phyloP scores from a whole-genome alignment of 2,888 invertebrate genomes.

The Erebia epiphron region DNA sequence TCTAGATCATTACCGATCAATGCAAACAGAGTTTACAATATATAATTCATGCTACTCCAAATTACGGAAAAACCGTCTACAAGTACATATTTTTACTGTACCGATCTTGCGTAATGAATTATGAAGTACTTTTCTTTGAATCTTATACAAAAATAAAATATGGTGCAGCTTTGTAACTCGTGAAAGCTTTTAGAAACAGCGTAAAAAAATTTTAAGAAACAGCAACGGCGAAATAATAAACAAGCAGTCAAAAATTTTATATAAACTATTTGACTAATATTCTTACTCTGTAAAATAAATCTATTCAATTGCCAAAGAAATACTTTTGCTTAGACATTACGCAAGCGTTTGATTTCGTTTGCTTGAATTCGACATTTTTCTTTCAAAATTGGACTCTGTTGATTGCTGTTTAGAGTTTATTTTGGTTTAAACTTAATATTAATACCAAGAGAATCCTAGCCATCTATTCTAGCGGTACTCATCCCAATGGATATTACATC shows the following conservation, averaged over 20 bases:
- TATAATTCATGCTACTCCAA: too few species aligned
- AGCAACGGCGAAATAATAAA: neutral
- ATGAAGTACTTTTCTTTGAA: too few species aligned
- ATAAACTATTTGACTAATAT: slow-evolving; percentile 15
- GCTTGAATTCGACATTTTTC: neutral
- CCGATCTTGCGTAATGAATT: too few species aligned
- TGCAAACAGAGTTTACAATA: too few species aligned
- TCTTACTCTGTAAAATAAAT: slow-evolving; percentile 23
- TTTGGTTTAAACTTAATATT: slow-evolving; percentile 11
- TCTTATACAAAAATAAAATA: neutral
- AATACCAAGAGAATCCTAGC: slow-evolving; percentile 26
- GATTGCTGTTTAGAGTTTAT: neutral
- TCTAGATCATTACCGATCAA: too few species aligned
- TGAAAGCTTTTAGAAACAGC: neutral
- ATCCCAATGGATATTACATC: slow-evolving; percentile 39
- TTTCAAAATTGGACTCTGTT: slow-evolving; percentile 4
- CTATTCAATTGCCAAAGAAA: slow-evolving; percentile 24
- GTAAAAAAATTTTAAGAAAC: neutral
- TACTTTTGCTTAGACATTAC: slow-evolving; percentile 23
- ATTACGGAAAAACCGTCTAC: too few species aligned
- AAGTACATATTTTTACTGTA: too few species aligned
- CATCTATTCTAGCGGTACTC: slow-evolving; percentile 37
- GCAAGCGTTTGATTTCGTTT: slow-evolving; percentile 28
- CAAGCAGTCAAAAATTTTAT: neutral
- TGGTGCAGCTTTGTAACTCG: neutral